Evolutionary conservation across 2,797 vertebrate genomes (phyloP).

Genomic region (Natrix natrix): DNA sequence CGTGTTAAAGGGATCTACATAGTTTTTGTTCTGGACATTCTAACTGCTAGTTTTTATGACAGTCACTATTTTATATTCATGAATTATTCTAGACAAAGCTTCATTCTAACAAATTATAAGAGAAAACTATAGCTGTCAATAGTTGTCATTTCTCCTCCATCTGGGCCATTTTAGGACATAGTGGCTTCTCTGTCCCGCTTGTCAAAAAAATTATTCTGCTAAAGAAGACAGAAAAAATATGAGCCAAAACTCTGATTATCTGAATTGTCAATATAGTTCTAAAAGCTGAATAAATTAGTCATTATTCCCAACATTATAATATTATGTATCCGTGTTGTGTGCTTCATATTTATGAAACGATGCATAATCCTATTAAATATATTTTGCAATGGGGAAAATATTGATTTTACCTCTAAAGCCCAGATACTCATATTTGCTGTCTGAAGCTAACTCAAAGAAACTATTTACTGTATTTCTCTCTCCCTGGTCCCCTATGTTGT

Average conservation of each 20-base stretch:
- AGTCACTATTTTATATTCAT: background rate
- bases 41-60: background rate
- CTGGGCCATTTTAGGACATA: background rate
- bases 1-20: background rate
- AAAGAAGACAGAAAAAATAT: background rate
- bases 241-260: background rate
- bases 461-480: background rate
- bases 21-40: background rate
- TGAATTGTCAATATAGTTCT: background rate
- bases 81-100: background rate
- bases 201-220: background rate
- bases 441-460: background rate
- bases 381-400: background rate
- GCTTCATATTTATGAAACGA: background rate
- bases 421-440: background rate
- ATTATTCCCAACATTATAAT: background rate
- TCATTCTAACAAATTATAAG: background rate
- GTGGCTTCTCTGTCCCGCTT: background rate
- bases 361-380: background rate
- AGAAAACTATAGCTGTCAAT: background rate
- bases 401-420: background rate
- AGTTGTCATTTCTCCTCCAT: background rate
- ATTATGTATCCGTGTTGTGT: background rate
- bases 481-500: background rate
- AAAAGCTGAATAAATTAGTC: background rate